A percentile compares a stretch with the other conserved stretches of the same genome.
Conservation (phyloP, 2,797 vertebrate species). For the Anguilla marmorata region DNA sequence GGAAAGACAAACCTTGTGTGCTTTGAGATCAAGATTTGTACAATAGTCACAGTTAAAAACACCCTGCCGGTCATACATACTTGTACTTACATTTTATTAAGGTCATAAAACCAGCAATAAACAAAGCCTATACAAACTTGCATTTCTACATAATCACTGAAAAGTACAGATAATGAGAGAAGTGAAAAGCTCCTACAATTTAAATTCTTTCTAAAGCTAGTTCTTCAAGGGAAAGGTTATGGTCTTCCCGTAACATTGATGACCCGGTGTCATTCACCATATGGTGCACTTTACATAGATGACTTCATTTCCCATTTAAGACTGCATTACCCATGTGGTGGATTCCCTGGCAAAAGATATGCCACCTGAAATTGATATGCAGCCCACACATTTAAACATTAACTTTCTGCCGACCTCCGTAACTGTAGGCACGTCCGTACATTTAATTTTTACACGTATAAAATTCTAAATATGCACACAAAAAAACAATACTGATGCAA, state of each 20-base stretch:
- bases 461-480: slow-evolving; percentile 73
- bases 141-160: slow-evolving; percentile 96
- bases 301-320: slow-evolving; percentile 79
- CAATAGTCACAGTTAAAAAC: slow-evolving; percentile 88
- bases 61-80: slow-evolving; percentile 77
- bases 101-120: slow-evolving; percentile 98
- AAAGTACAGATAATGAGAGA: slow-evolving; percentile 90
- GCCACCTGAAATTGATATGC: slow-evolving; percentile 78
- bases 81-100: slow-evolving; percentile 96
- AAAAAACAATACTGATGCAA: slow-evolving; percentile 77
- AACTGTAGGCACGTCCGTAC: slow-evolving; percentile 78
- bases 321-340: slow-evolving; percentile 83
- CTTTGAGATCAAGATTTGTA: slow-evolving; percentile 36
- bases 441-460: slow-evolving; percentile 73
- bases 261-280: slow-evolving; percentile 94
- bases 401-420: slow-evolving; percentile 60
- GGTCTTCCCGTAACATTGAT: slow-evolving; percentile 71
- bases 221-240: slow-evolving; percentile 67
- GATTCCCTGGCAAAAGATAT: slow-evolving; percentile 79
- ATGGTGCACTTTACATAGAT: slow-evolving; percentile 80
- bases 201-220: slow-evolving; percentile 87
- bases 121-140: slow-evolving; percentile 99
- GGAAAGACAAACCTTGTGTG: slow-evolving; percentile 34
- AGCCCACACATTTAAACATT: not conserved
- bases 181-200: slow-evolving; percentile 66